Evolutionary conservation across 2,888 invertebrate genomes (phyloP), one percentile per base, ranked within the genome.

Genomic region (Epirrhoe alternata): DNA sequence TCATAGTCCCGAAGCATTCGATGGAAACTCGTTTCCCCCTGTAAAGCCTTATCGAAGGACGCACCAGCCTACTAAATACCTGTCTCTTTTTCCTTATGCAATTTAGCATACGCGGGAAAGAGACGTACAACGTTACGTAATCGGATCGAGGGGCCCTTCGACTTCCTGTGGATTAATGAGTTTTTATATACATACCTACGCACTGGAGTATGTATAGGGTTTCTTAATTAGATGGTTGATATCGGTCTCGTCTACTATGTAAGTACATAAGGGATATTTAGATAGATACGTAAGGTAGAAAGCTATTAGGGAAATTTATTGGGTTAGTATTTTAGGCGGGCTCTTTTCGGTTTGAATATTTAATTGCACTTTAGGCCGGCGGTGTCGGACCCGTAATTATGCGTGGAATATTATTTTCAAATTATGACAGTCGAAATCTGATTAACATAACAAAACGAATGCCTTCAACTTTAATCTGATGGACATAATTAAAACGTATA

Each of bases 1-100:
- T 73, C 58, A 66, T 68, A 59, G 84, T 92, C 92, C 92, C 92
- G 92, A 73, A 92, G 89, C 90, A 87, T 90, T 89, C 84, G 73
- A 68, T 76, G 74, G 79, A 85, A 90, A 90, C 90, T 88, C 85
- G 92, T 91, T 91, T 88, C 80, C 86, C 82, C 80, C 82, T 74
- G 80, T 80, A 80, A 87, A 91, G 89, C 90, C 90, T 92, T 88
- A 68, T 83, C 80, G 81, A 85, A 86, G 85, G 90, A 87, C 84
- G 86, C 79, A 76, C 76, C 80, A 83, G 83, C 83, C 85, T 85
- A 84, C 82, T 84, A 84, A 85, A 78, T 86, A 83, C 83, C 83
- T 74, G 82, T 91, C 90, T 86, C 91, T 82, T 76, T 90, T 81
- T 74, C 69, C 70, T 76, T 68, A 80, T 76, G 69, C 59, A 68